Evolutionary conservation across 2,888 invertebrate genomes (phyloP), one percentile per base, ranked within the genome.

Genomic region (Apamea anceps): DNA sequence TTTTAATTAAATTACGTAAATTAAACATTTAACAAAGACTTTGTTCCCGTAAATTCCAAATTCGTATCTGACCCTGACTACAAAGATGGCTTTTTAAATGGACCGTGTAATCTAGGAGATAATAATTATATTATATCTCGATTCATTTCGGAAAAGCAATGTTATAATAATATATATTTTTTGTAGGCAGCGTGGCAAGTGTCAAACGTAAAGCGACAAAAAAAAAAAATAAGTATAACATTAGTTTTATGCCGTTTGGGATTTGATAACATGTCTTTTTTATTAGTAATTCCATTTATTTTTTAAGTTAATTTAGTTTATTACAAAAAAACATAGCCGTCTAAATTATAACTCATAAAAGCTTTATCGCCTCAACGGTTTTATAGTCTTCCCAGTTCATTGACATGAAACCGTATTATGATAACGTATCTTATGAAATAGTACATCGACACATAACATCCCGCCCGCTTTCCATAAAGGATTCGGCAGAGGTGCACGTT

Each of bases 81-180:
- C 84, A 88, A 83, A 87, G 79, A 76, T 84, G 62, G n/a, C 67
- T 75, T 85, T 85, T 81, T 82, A 89, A 86, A 90, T 87, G 83
- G 84, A 85, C 75, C 79, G 85, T 84, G 75, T 90, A 86, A 89
- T 89, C 80, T 85, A 74, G 45, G 79, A 88, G 81, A 86, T 89
- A 86, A 86, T 88, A 86, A 90, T 90, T 90, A 88, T 75, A 82
- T 87, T 74, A 82, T 87, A 85, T 85, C 77, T 82, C 82, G 84
- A 86, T 87, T 89, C 82, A 77, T 88, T 89, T 86, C 66, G 72
- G 78, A 86, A 84, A 80, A 87, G 87, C 76, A 75, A 86, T 80
- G 75, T 83, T 88, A 66, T 85, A 72, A 66, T 85, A 72, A 80
- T 78, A 82, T 78, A 82, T 62, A 78, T 84, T 83, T 87, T 86